Conservation (phyloP, 2,797 vertebrate species). For the Oryzias dopingdopingensis region DNA sequence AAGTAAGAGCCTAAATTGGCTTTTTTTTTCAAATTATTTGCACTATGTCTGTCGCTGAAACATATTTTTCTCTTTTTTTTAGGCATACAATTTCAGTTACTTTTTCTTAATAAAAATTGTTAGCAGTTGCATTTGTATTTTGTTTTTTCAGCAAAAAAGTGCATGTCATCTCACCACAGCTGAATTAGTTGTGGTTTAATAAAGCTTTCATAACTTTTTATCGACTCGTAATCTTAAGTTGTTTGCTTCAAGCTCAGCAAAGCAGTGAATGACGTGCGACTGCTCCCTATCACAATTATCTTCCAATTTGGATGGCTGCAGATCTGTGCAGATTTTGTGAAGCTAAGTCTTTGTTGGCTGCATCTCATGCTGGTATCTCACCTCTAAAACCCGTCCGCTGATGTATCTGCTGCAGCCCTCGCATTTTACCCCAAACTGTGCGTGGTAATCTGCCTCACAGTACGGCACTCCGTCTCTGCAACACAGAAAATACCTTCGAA, state of each 20-base stretch:
- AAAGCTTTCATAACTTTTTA: constrained; percentile 23
- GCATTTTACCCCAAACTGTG: constrained; percentile 97
- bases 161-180: not conserved
- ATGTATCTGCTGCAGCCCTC: constrained; percentile 98
- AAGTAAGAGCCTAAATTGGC: constrained; percentile 8
- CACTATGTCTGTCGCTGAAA: too few species aligned
- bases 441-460: constrained; percentile 96
- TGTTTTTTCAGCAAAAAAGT: too few species aligned
- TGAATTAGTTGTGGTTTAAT: constrained; percentile 33
- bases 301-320: constrained; percentile 20
- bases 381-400: constrained; percentile 97
- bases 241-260: constrained; percentile 32
- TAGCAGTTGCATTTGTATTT: too few species aligned
- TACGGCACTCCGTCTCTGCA: constrained; percentile 93
- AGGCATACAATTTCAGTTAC: too few species aligned
- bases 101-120: too few species aligned
- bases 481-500: constrained; percentile 28
- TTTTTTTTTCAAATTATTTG: constrained; percentile 6
- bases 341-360: constrained; percentile 6
- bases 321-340: constrained; percentile 4
- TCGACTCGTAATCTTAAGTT: constrained; percentile 40
- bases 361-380: constrained; percentile 66
- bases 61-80: too few species aligned
- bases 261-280: constrained; percentile 34
- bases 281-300: constrained; percentile 23